These are phyloP conservation scores for Penaeus indicus DNA, from an alignment of 1,140 invertebrate genomes.

Conservation along the genomic window DNA sequence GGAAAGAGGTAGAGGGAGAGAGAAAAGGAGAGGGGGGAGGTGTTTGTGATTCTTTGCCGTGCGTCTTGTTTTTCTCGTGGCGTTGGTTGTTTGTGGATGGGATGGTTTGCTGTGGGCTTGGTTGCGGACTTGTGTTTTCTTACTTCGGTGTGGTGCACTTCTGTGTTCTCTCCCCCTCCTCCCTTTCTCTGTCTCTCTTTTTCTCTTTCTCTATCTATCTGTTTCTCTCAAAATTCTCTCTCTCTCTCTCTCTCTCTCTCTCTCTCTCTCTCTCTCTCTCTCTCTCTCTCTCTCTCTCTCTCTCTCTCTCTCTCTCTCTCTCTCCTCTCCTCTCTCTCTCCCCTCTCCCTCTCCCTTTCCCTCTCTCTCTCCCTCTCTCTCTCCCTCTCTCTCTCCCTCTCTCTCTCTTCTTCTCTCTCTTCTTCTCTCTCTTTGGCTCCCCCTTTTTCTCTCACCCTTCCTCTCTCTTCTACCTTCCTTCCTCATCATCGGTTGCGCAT, in stretches of 20 bases:
- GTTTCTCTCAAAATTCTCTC: neutral
- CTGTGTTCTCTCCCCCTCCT: neutral
- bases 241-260: too few species aligned
- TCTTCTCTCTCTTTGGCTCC: neutral
- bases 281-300: neutral
- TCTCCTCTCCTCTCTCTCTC: neutral
- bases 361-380: neutral
- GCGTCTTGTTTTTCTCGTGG: too few species aligned
- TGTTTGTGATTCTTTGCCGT: too few species aligned
- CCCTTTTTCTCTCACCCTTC: neutral
- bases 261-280: too few species aligned
- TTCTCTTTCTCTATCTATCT: slow-evolving; percentile 1
- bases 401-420: neutral
- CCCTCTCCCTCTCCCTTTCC: neutral
- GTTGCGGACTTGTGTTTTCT: neutral
- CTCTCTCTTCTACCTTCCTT: neutral
- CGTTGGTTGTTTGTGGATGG: too few species aligned
- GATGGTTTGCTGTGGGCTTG: too few species aligned
- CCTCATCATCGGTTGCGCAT: neutral
- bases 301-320: slow-evolving; percentile 10
- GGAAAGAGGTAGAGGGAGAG: too few species aligned
- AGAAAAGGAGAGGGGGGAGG: too few species aligned
- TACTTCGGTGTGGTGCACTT: neutral
- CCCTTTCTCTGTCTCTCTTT: neutral
- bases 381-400: neutral